Evolutionary conservation across 2,113 vertebrate species (phyloP).

Genomic region (Dissostichus mawsoni): DNA sequence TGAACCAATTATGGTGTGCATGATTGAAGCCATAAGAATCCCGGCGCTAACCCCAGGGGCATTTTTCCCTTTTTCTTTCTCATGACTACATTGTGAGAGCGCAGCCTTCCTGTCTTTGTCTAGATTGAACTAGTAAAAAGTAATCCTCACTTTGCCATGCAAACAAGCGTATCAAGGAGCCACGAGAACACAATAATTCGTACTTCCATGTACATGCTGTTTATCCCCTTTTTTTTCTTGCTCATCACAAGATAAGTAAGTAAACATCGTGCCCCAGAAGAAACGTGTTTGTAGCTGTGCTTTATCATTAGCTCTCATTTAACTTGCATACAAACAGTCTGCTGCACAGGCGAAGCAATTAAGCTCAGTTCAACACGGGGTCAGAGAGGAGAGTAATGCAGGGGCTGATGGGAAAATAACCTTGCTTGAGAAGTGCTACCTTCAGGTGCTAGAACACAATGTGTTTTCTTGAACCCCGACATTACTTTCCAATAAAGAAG

Average conservation of each 20-base stretch:
- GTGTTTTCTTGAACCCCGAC: background rate
- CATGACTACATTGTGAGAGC: slow-evolving; percentile 41
- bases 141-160: slow-evolving; percentile 33
- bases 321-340: slow-evolving; percentile 17
- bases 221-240: background rate
- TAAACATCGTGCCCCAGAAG: slow-evolving; percentile 35
- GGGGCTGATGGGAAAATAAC: background rate
- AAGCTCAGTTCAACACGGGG: slow-evolving; percentile 17
- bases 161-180: slow-evolving; percentile 29
- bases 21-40: slow-evolving; percentile 71
- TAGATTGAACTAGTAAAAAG: slow-evolving; percentile 27
- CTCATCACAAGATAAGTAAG: slow-evolving; percentile 16
- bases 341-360: slow-evolving; percentile 8
- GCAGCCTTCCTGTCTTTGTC: slow-evolving; percentile 59
- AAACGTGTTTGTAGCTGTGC: slow-evolving; percentile 20
- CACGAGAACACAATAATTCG: background rate
- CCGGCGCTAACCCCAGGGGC: slow-evolving; percentile 51
- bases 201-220: background rate
- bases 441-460: background rate
- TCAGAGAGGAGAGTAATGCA: slow-evolving; percentile 9
- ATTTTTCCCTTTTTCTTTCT: slow-evolving; percentile 28
- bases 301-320: slow-evolving; percentile 50
- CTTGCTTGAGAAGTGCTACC: background rate
- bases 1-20: slow-evolving; percentile 76
- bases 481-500: background rate